A percentile compares a stretch with the other conserved stretches of the same genome.
Conservation (phyloP, 2,888 invertebrate species). For the Cosmia pyralina region DNA sequence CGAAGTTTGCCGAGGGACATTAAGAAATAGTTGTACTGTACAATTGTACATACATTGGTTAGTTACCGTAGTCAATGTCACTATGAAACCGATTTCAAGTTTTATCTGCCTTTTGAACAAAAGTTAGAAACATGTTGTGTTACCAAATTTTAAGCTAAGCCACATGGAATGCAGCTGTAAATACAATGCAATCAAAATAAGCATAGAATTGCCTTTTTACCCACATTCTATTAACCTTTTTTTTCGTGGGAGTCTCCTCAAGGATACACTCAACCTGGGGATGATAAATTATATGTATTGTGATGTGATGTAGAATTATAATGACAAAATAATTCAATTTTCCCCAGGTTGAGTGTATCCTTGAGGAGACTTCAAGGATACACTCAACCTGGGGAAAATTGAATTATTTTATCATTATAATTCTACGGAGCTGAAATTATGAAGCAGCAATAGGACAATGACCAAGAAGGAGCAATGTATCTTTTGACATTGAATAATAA, state of each 20-base stretch:
- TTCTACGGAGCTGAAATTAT: neutral
- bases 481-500: neutral
- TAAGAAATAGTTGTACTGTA: neutral
- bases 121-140: slow-evolving; percentile 39
- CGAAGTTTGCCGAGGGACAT: too few relatives aligned
- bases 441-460: neutral
- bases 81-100: neutral
- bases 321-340: too few relatives aligned
- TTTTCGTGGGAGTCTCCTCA: slow-evolving; percentile 46
- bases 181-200: slow-evolving; percentile 45
- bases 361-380: too few relatives aligned
- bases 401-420: neutral
- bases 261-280: slow-evolving; percentile 47
- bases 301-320: too few relatives aligned
- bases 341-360: too few relatives aligned
- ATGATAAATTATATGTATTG: too few relatives aligned
- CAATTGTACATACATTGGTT: neutral
- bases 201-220: slow-evolving; percentile 37
- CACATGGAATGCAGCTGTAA: slow-evolving; percentile 14
- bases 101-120: slow-evolving; percentile 2
- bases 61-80: slow-evolving; percentile 1
- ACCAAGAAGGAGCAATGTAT: neutral
- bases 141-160: slow-evolving; percentile 32
- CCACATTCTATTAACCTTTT: slow-evolving; percentile 26
- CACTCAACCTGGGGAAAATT: slow-evolving; percentile 46